Conservation (phyloP, 2,888 invertebrate genomes). For the Galeopsomyia nigrocyanea region DNA sequence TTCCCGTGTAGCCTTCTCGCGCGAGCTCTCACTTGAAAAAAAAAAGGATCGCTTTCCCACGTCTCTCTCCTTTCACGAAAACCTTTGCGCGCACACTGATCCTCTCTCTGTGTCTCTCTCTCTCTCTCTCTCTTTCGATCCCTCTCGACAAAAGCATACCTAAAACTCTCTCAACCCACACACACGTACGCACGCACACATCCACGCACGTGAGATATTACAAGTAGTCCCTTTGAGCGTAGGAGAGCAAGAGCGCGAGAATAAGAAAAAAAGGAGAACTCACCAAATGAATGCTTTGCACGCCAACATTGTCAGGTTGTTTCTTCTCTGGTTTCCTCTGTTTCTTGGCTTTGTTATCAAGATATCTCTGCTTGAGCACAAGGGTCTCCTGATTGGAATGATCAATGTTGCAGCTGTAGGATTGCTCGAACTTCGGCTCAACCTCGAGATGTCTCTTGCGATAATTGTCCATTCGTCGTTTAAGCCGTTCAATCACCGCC, state of each 20-base stretch:
- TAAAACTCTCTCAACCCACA: too few species aligned
- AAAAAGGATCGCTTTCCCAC: background rate
- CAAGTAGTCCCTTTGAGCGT: background rate
- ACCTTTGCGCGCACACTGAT: background rate
- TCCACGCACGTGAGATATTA: background rate
- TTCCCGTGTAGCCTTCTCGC: too few species aligned
- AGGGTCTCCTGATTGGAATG: conserved; percentile 92
- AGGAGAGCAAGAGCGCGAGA: background rate
- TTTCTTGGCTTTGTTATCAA: conserved; percentile 91
- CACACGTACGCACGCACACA: too few species aligned
- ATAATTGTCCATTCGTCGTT: conserved; percentile 89
- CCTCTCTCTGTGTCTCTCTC: background rate
- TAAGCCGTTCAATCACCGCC: conserved; percentile 87
- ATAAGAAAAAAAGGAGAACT: conserved; percentile 50
- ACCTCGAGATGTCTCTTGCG: conserved; percentile 88
- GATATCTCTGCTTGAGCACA: conserved; percentile 88
- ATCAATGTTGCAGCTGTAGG: conserved; percentile 88
- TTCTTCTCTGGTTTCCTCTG: conserved; percentile 84
- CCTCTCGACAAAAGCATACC: background rate
- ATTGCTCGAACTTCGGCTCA: conserved; percentile 89
- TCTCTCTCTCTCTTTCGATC: conserved; percentile 38
- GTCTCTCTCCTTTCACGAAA: background rate
- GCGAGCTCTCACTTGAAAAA: too few species aligned
- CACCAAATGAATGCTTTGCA: conserved; percentile 68
- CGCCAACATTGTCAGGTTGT: conserved; percentile 73